Evolutionary conservation across 2,888 invertebrate species (phyloP), one percentile per base, ranked within the genome.

Genomic region (Allolobophora icterica): DNA sequence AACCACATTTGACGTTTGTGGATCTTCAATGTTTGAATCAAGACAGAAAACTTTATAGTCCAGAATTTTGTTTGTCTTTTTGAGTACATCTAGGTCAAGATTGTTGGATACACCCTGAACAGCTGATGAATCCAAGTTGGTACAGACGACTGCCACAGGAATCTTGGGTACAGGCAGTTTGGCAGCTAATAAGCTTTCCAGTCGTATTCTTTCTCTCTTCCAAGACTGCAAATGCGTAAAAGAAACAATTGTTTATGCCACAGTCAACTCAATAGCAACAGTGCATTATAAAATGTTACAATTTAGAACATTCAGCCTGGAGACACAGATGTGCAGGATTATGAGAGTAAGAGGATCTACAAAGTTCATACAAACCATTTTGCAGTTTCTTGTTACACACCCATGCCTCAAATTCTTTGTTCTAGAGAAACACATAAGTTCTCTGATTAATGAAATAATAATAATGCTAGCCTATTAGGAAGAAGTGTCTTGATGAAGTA

Each of bases 11-110:
- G 87, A 87, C 35, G 87, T 87, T 24, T 87, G 34, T 87, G 87
- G 87, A 35, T 87, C 24, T 35, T 87, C 87, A 87, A 87, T 38
- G n/a, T 87, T 33, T 21, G 87, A 38, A 87, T 87, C 35, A 87
- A 87, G 87, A 21, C 24, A 34, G 38, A 87, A 87, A 21, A 87
- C 87, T 87, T 38, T 87, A 35, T 35, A 87, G 38, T 87, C 87
- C 1, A 38, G 38, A 87, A 87, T 35, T 24, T 35, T 34, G 35
- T 87, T 38, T 5, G 19, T 87, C 35, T 1, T 24, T 87, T 35
- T 87, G 21, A 87, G 87, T 11, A 21, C 6, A 34, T 87, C 35
- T 21, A 87, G 35, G 34, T 35, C 87, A 35, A 87, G 38, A 87
- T 33, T 38, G 38, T 38, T 34, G 35, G 38, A 30, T 5, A 87